Percentiles rank a stretch among this genome's conserved stretches.
Evolutionary conservation across 2,888 invertebrate species (phyloP).

Genomic region (Monochamus alternatus): DNA sequence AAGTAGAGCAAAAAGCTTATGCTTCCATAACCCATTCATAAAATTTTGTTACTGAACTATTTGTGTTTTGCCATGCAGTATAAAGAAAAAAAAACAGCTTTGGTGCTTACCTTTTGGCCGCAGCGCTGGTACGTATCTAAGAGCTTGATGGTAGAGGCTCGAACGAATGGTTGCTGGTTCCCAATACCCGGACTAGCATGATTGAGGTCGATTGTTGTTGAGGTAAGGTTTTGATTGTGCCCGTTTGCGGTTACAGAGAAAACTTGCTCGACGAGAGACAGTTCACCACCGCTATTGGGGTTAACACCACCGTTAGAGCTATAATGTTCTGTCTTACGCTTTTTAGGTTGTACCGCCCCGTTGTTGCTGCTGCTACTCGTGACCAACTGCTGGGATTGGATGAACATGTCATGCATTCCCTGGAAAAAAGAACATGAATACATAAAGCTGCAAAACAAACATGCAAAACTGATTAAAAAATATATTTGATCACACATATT

Average conservation of each 20-base stretch:
- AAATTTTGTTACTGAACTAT: too few species aligned
- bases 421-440: conserved; percentile 67
- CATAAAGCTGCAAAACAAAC: too few species aligned
- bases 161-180: conserved; percentile 75
- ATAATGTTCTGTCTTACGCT: conserved; percentile 67
- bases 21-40: too few species aligned
- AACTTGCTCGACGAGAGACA: conserved; percentile 60
- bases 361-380: conserved; percentile 73
- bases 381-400: conserved; percentile 76
- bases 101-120: conserved; percentile 76
- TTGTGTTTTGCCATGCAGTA: neutral
- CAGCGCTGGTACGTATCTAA: conserved; percentile 79
- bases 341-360: conserved; percentile 62
- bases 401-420: conserved; percentile 93
- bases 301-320: conserved; percentile 50
- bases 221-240: conserved; percentile 62
- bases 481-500: too few species aligned
- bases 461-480: too few species aligned
- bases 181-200: conserved; percentile 61
- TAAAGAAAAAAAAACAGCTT: neutral
- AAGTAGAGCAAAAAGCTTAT: too few species aligned
- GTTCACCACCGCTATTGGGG: conserved; percentile 62
- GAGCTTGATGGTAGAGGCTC: conserved; percentile 80
- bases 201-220: conserved; percentile 66
- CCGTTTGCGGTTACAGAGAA: conserved; percentile 44